Evolutionary conservation across 2,888 invertebrate species (phyloP).

Genomic region (Eustalomyia histrio): DNA sequence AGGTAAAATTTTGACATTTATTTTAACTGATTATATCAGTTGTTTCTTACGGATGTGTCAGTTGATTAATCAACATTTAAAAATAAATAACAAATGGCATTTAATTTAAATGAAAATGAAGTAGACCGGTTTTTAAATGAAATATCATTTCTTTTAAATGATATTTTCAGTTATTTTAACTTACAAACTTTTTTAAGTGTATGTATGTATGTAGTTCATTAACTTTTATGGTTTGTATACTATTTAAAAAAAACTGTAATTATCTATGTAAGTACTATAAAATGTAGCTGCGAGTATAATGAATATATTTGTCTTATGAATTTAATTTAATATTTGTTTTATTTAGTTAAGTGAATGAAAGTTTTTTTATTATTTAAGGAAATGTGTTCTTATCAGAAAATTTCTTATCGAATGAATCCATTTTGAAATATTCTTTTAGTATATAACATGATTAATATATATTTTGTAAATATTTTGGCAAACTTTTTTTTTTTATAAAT

Average conservation of each 20-base stretch:
- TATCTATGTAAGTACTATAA: too few species aligned
- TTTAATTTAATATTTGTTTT: not conserved
- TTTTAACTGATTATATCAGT: too few species aligned
- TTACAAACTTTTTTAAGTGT: not conserved
- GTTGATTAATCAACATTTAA: too few species aligned
- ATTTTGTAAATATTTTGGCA: not conserved
- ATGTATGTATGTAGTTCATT: not conserved
- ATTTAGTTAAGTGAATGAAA: not conserved
- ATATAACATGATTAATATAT: not conserved
- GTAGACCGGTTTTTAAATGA: too few species aligned
- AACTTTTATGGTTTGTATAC: not conserved
- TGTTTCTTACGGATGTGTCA: too few species aligned
- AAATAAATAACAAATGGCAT: too few species aligned
- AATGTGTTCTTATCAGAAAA: not conserved
- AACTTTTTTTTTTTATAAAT: not conserved
- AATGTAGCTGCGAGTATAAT: too few species aligned
- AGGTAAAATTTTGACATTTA: too few species aligned
- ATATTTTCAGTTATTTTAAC: too few species aligned
- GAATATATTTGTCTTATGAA: not conserved
- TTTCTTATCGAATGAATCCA: conserved; percentile 1
- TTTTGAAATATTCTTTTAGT: not conserved
- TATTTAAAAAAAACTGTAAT: not conserved
- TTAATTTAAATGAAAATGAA: too few species aligned
- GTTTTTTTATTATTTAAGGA: not conserved
- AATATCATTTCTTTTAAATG: too few species aligned